These are phyloP conservation scores for Nestor notabilis DNA, from an alignment of 2,113 vertebrate species.

Conservation along the genomic window DNA sequence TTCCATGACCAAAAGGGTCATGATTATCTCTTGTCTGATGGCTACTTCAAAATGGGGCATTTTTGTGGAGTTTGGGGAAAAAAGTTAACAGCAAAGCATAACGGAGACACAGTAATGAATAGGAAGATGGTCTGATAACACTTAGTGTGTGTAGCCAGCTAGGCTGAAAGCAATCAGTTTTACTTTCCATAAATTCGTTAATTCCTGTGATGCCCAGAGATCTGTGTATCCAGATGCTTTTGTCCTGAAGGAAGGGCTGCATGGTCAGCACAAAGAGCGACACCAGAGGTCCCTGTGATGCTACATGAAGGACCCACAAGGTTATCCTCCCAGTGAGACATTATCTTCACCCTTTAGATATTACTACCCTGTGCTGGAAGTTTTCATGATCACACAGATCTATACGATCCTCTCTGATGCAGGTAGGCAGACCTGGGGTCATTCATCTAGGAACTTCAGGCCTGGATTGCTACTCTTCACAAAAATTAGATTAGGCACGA, in stretches of 20 bases:
- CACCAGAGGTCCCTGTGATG: background rate
- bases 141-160: background rate
- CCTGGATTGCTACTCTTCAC: background rate
- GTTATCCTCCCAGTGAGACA: background rate
- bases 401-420: background rate
- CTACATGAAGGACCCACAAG: background rate
- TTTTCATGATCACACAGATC: background rate
- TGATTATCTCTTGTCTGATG: fast-evolving
- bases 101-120: background rate
- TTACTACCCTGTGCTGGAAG: background rate
- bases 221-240: fast-evolving
- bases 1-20: background rate
- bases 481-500: background rate
- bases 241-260: background rate
- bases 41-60: fast-evolving
- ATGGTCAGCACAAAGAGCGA: background rate
- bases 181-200: background rate
- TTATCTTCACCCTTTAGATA: background rate
- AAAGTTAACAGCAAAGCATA: background rate
- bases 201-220: background rate
- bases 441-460: background rate
- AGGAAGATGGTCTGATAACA: background rate
- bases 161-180: background rate
- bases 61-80: background rate
- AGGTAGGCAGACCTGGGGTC: background rate